These are phyloP conservation scores for Pluvialis apricaria DNA, from an alignment of 2,113 vertebrate species.

Conservation along the genomic window DNA sequence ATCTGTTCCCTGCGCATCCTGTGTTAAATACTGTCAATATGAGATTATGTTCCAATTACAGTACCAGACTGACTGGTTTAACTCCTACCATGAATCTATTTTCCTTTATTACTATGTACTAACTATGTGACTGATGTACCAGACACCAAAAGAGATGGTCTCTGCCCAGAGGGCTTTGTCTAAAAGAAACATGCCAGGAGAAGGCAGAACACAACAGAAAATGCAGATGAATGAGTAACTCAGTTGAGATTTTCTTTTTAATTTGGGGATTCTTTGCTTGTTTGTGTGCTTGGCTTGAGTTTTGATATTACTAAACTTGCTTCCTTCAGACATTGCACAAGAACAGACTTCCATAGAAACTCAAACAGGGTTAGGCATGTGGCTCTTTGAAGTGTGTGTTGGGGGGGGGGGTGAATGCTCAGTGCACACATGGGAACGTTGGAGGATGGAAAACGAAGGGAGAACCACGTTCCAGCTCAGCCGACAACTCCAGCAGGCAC, in stretches of 20 bases:
- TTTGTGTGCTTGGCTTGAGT: slow-evolving; percentile 34
- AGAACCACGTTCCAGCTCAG: not conserved
- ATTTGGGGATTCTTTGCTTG: not conserved
- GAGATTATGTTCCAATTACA: slow-evolving; percentile 57
- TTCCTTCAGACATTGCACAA: slow-evolving; percentile 41
- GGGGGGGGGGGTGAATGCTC: not conserved
- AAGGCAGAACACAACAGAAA: not conserved
- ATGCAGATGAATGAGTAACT: slow-evolving; percentile 49
- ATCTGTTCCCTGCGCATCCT: slow-evolving; percentile 6
- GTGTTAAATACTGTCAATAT: slow-evolving; percentile 50
- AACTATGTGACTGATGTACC: slow-evolving; percentile 51
- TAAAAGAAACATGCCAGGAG: not conserved
- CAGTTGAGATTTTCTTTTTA: slow-evolving; percentile 6
- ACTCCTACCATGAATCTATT: slow-evolving; percentile 48
- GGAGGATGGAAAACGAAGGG: not conserved
- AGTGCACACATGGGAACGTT: not conserved
- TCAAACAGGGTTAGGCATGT: slow-evolving; percentile 22
- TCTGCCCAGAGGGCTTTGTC: slow-evolving; percentile 56
- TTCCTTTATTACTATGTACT: slow-evolving; percentile 50
- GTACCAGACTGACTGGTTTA: slow-evolving; percentile 60
- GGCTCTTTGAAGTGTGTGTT: not conserved
- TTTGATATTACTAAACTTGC: slow-evolving; percentile 20
- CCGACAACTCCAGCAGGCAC: not conserved
- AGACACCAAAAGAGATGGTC: slow-evolving; percentile 59
- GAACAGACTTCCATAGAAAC: not conserved